Conservation (phyloP, 2,888 invertebrate genomes). For the Glyphotaelius pellucidus region DNA sequence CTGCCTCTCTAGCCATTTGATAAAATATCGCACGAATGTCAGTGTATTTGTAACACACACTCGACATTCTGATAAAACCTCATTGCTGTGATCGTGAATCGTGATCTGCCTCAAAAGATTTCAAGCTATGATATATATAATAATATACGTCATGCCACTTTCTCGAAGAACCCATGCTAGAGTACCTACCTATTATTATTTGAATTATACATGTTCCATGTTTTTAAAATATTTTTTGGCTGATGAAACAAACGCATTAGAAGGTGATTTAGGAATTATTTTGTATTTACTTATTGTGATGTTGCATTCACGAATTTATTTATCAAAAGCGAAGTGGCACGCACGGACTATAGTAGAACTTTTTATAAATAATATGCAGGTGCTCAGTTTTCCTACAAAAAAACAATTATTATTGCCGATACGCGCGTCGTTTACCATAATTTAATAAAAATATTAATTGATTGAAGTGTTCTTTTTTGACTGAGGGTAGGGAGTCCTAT, state of each 20-base stretch:
- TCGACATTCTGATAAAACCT: not conserved
- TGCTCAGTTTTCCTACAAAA: not conserved
- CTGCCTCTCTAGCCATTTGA: not conserved
- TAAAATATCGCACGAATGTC: slow-evolving; percentile 16
- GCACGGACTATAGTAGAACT: not conserved
- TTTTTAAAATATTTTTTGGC: no score
- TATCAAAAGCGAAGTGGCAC: not conserved
- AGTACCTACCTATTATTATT: not conserved
- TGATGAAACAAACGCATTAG: no score
- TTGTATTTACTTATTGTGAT: not conserved
- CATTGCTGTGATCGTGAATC: not conserved
- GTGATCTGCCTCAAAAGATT: not conserved
- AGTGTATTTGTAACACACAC: not conserved
- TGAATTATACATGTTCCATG: not conserved
- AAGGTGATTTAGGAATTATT: not conserved
- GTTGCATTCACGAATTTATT: no score
- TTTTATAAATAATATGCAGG: not conserved
- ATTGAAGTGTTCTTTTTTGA: no score
- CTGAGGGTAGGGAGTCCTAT: no score
- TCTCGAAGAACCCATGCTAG: not conserved
- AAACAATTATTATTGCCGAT: not conserved
- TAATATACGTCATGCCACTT: not conserved
- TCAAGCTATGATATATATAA: not conserved
- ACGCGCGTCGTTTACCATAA: not conserved
- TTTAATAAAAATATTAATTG: no score